Conservation (phyloP, 2,113 vertebrate species). For the Corythoichthys haematopterus region DNA sequence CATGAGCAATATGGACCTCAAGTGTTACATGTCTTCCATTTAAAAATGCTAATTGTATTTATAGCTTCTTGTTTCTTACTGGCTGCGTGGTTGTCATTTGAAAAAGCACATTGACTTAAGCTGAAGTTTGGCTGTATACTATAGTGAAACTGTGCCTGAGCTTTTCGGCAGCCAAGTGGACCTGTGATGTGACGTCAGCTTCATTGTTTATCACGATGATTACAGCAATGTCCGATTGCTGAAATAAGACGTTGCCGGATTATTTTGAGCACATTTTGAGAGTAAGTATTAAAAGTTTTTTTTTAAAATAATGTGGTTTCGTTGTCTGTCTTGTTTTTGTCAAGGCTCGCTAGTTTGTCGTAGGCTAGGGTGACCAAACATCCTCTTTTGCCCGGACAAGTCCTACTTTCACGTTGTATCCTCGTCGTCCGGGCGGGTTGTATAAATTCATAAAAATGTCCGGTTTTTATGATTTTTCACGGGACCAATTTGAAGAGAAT, state of each 20-base stretch:
- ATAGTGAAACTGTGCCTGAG: conserved; percentile 1
- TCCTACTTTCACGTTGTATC: no score
- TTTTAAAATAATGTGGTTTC: conserved; percentile 24
- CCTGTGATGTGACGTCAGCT: conserved; percentile 9
- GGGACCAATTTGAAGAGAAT: no score
- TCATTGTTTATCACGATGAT: conserved; percentile 7
- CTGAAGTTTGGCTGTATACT: conserved; percentile 4
- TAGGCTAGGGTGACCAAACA: no score
- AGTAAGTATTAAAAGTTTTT: conserved; percentile 32
- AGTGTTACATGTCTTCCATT: conserved; percentile 58
- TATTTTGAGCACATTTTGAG: conserved; percentile 36
- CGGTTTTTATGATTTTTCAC: no score
- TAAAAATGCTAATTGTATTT: conserved; percentile 32
- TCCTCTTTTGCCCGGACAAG: no score
- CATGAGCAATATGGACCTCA: conserved; percentile 36
- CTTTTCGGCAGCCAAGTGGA: conserved; percentile 3
- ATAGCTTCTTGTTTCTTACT: conserved; percentile 11
- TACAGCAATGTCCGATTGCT: conserved; percentile 16
- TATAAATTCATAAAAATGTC: no score
- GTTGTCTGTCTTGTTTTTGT: not conserved
- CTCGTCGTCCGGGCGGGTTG: no score
- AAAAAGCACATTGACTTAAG: conserved; percentile 38
- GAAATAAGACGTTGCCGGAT: conserved; percentile 37
- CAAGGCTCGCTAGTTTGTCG: no score
- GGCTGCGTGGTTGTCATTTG: conserved; percentile 15